Conservation (phyloP, 2,113 vertebrate genomes). For the Tenrec ecaudatus region DNA sequence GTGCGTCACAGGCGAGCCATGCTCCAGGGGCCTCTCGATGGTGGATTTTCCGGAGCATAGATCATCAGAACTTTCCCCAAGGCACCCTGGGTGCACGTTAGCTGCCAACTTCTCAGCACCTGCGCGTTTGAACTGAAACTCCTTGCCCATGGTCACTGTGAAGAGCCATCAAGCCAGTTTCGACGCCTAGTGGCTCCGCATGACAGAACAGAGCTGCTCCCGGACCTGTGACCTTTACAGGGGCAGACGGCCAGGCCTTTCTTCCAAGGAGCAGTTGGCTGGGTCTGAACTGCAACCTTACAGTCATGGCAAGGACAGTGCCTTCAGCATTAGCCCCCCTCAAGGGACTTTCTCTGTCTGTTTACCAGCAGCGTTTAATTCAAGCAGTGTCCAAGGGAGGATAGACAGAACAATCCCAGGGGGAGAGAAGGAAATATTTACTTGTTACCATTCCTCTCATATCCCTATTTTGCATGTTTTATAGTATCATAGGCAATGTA, state of each 20-base stretch:
- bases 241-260: not conserved
- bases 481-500: not conserved
- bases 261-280: not conserved
- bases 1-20: not conserved
- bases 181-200: not conserved
- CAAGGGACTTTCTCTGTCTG: not conserved
- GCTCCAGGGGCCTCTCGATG: not conserved
- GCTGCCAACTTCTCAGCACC: not conserved
- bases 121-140: not conserved
- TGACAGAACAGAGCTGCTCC: not conserved
- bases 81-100: not conserved
- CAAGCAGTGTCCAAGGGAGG: not conserved
- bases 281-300: not conserved
- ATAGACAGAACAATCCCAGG: not conserved
- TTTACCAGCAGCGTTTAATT: not conserved
- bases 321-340: not conserved
- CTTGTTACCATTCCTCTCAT: not conserved
- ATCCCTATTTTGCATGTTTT: conserved; percentile 5
- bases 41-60: not conserved
- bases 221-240: not conserved
- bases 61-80: not conserved
- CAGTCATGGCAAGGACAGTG: not conserved
- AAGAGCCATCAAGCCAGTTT: not conserved
- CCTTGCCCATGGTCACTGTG: not conserved
- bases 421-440: not conserved